These are phyloP conservation scores for Mythimna lalbum DNA, from an alignment of 2,888 invertebrate species.

Conservation along the genomic window DNA sequence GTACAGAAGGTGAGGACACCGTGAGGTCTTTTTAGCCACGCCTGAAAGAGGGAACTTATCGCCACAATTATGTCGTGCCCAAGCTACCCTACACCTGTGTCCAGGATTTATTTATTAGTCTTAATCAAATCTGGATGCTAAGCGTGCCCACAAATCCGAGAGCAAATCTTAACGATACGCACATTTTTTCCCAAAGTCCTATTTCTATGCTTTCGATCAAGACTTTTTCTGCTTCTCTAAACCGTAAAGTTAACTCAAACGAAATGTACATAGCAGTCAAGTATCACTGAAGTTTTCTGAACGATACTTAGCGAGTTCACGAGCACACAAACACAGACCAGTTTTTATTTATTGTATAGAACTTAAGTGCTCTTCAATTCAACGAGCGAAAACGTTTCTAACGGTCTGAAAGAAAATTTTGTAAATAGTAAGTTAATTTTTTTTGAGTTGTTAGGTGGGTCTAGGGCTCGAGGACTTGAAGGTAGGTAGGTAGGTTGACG, in stretches of 20 bases:
- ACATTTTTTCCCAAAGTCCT: neutral
- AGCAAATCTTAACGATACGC: neutral
- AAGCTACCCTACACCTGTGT: too few species aligned
- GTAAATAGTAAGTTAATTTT: neutral
- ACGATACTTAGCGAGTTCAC: slow-evolving; percentile 28
- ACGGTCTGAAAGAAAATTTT: slow-evolving; percentile 12
- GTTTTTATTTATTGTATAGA: slow-evolving; percentile 40
- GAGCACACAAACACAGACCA: slow-evolving; percentile 40
- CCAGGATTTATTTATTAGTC: too few species aligned
- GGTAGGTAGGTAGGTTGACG: too few species aligned
- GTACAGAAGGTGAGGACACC: too few species aligned
- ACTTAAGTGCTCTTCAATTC: slow-evolving; percentile 25
- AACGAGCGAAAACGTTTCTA: slow-evolving; percentile 16
- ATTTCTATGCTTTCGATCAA: neutral
- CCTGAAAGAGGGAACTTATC: too few species aligned
- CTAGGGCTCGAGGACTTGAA: too few species aligned
- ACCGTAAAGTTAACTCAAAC: slow-evolving; percentile 14
- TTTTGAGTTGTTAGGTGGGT: neutral
- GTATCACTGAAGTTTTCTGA: slow-evolving; percentile 11
- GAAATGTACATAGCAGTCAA: slow-evolving; percentile 1
- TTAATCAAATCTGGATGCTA: too few species aligned
- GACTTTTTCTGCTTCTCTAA: slow-evolving; percentile 7
- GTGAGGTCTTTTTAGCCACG: too few species aligned
- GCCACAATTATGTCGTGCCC: too few species aligned
- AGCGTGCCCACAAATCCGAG: neutral